Evolutionary conservation across 2,797 vertebrate species (phyloP).

Genomic region (Varecia variegata): DNA sequence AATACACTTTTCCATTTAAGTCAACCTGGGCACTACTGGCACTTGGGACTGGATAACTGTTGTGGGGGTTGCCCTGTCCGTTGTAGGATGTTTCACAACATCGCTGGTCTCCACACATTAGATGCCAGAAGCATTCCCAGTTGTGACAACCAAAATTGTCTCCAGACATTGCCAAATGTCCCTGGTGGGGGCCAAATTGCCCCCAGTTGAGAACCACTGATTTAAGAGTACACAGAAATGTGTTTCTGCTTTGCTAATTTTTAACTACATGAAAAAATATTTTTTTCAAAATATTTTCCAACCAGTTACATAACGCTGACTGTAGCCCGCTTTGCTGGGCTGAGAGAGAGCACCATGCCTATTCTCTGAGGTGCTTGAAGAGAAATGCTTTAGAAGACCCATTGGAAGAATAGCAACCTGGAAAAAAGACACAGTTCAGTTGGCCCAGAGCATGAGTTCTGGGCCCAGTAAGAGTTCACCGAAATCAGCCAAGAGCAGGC

Average conservation of each 20-base stretch:
- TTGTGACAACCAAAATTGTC: not conserved
- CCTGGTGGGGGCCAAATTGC: not conserved
- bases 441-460: conserved; percentile 15
- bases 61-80: not conserved
- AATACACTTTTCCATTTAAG: not conserved
- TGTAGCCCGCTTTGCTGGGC: not conserved
- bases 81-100: not conserved
- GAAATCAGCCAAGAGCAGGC: conserved; percentile 25
- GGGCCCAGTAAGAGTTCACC: conserved; percentile 49
- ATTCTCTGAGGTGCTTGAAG: not conserved
- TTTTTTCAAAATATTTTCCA: not conserved
- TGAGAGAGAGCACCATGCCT: not conserved
- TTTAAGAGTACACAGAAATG: not conserved
- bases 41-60: not conserved
- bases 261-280: not conserved
- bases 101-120: not conserved
- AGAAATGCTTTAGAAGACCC: not conserved
- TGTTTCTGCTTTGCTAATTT: not conserved
- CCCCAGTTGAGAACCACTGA: not conserved
- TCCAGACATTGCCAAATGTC: not conserved
- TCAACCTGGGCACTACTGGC: not conserved
- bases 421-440: conserved; percentile 45
- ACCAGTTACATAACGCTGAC: not conserved
- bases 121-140: not conserved
- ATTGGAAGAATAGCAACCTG: conserved; percentile 67